These are phyloP conservation scores for Chloroceryle inda DNA, from an alignment of 2,797 vertebrate genomes.

Conservation along the genomic window DNA sequence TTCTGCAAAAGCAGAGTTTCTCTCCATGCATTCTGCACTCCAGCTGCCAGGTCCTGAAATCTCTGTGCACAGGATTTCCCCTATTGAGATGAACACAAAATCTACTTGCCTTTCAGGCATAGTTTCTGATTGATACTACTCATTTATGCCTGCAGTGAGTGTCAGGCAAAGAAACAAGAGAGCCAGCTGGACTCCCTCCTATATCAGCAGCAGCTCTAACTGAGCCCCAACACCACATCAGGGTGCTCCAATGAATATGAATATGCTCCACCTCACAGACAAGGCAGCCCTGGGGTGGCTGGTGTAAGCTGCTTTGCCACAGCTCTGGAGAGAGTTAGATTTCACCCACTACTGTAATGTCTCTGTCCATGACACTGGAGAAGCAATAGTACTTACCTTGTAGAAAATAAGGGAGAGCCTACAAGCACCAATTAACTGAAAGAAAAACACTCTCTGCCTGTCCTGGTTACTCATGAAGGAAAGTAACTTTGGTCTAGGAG, in stretches of 20 bases:
- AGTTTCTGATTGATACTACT: not conserved
- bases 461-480: not conserved
- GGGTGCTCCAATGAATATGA: not conserved
- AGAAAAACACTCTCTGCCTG: not conserved
- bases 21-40: slow-evolving; percentile 36
- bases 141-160: not conserved
- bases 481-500: not conserved
- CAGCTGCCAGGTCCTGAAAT: slow-evolving; percentile 59
- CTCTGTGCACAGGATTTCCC: slow-evolving; percentile 42
- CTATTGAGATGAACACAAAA: not conserved
- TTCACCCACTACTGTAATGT: not conserved
- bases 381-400: not conserved
- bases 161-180: not conserved
- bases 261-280: not conserved
- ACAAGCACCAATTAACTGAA: not conserved
- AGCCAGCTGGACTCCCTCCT: not conserved
- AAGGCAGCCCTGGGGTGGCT: not conserved
- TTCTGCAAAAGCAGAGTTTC: slow-evolving; percentile 59
- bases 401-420: not conserved
- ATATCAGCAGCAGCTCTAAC: not conserved
- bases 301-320: not conserved
- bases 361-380: not conserved
- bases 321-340: not conserved
- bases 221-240: not conserved
- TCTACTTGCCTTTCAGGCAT: not conserved